Evolutionary conservation across 1,140 invertebrate species (phyloP).

Genomic region (Dryas iulia): DNA sequence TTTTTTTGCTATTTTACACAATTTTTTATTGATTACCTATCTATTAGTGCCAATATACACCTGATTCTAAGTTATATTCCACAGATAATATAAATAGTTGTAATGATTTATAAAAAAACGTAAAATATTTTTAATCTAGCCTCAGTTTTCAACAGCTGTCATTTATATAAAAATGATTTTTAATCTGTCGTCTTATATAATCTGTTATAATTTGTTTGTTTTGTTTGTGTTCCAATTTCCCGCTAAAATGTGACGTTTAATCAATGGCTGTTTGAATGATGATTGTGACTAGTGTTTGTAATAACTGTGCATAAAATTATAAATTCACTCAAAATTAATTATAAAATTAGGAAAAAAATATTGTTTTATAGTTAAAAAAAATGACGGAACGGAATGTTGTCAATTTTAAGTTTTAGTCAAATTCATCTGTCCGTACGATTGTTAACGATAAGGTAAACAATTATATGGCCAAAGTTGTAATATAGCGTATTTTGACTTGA

Average conservation of each 20-base stretch:
- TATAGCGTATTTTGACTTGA: too few species aligned
- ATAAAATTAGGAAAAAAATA: not conserved
- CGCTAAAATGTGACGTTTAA: constrained; percentile 8
- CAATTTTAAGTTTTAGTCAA: not conserved
- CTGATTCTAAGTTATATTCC: not conserved
- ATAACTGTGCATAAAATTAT: not conserved
- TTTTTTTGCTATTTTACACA: constrained; percentile 61
- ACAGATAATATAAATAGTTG: constrained; percentile 1
- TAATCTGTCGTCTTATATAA: constrained; percentile 14
- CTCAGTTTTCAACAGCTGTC: not conserved
- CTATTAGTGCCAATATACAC: constrained; percentile 60
- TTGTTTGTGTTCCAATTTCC: constrained; percentile 13
- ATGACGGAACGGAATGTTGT: constrained; percentile 10
- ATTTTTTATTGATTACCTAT: constrained; percentile 66
- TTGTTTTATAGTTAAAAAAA: not conserved
- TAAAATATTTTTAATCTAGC: not conserved
- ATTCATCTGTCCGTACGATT: not conserved
- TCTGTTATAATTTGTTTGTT: constrained; percentile 7
- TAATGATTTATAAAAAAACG: not conserved
- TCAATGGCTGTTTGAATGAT: not conserved
- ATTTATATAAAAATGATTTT: constrained; percentile 1
- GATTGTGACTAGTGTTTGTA: constrained; percentile 6
- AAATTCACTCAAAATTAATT: not conserved
- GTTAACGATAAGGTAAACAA: constrained; percentile 14
- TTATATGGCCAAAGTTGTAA: constrained; percentile 10